Conservation (phyloP, 2,113 vertebrate species). For the Aspiorhynchus laticeps region DNA sequence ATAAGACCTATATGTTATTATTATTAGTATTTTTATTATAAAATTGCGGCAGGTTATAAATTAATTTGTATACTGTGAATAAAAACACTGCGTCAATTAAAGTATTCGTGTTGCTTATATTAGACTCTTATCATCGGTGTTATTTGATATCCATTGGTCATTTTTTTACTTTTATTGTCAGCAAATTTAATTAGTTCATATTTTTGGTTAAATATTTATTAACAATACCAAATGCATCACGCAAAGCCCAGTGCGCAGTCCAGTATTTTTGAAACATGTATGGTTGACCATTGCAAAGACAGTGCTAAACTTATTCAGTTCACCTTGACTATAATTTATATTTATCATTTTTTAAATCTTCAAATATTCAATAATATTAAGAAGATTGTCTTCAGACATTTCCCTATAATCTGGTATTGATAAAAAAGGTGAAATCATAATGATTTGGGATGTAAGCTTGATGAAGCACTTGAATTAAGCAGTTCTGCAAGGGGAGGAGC, state of each 20-base stretch:
- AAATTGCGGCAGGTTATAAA: neutral
- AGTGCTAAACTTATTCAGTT: neutral
- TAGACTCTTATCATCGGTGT: neutral
- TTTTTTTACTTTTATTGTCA: neutral
- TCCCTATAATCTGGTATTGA: neutral
- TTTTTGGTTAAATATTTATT: neutral
- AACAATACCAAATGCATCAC: neutral
- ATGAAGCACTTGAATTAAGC: constrained; percentile 36
- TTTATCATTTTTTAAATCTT: neutral
- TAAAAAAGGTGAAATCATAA: neutral
- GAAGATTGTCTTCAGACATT: constrained; percentile 21
- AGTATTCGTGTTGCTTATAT: neutral
- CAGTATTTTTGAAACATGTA: neutral
- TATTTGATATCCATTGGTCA: neutral
- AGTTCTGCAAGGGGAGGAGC: constrained; percentile 58
- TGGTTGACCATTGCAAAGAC: neutral
- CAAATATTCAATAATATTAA: neutral
- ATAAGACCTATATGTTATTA: neutral
- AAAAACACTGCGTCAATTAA: neutral
- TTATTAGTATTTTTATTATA: neutral
- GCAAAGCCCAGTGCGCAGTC: neutral
- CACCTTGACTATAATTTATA: neutral
- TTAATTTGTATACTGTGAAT: neutral
- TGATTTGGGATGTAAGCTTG: neutral
- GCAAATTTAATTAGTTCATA: neutral